Evolutionary conservation across 2,113 vertebrate genomes (phyloP), one percentile per base, ranked within the genome.

Genomic region (Corvus cornix): DNA sequence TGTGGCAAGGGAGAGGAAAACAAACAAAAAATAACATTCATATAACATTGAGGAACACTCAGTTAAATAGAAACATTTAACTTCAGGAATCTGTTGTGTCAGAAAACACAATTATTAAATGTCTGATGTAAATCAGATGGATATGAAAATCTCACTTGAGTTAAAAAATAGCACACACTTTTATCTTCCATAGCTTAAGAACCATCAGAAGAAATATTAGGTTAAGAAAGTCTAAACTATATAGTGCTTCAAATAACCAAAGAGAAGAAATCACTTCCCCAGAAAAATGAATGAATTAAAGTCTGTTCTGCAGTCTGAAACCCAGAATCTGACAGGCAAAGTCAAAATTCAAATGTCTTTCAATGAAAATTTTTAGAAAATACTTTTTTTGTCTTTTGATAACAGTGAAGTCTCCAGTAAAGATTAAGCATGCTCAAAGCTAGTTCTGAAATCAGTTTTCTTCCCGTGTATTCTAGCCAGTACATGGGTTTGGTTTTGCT

Each of bases 11-110:
- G 13, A 93, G 56, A 95, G 49, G 15, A 67, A 82, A 88, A 31
- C 20, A 90, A 91, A 87, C 35, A 27, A 89, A 84, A 87, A 89
- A 62, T 51, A 95, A 63, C 64, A 78, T 95, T 87, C 52, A 44
- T 43, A 24, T 90, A 83, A 87, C 73, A 83, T 52, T 73, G 73
- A 94, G 46, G 44, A 93, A 4, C 20, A 27, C 30, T 83, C 64
- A 58, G 48, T 77, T 70, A 82, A 89, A 90, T 16, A 78, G 52
- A 91, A 92, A 68, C 33, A 13, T 64, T 83, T 80, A 72, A 78
- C 16, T 90, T 81, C 59, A 56, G 20, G 37, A 79, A 23, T 26
- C 33, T 70, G 18, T 51, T 55, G n/a, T 67, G 49, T 46, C 41
- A 78, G 43, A 56, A 44, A 41, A 23, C 31, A 41, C 17, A 48